Evolutionary conservation across 2,113 vertebrate species (phyloP), one percentile per base, ranked within the genome.

Genomic region (Mixornis gularis): DNA sequence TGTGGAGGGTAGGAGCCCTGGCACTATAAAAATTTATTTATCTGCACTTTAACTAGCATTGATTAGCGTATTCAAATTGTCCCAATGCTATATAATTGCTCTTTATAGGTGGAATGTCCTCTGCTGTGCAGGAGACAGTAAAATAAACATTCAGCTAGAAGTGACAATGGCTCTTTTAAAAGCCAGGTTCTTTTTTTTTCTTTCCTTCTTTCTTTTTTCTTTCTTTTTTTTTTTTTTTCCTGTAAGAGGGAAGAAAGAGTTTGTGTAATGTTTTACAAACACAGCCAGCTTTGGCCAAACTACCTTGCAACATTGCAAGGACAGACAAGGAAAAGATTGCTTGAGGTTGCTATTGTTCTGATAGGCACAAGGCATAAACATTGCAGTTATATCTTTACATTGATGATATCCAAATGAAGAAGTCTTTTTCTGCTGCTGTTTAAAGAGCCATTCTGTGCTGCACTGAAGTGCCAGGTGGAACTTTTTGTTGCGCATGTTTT

Each of bases 1-100:
- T 74, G 38, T 43, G 81, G 96, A 96, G 80, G 68, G 58, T 95
- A 95, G 93, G 74, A 96, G 94, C 44, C 79, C 88, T 90, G 71
- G 94, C 91, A 85, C 87, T 85, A 92, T 96, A 94, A 94, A 96
- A 94, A 87, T 93, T 96, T 97, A 95, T 97, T 97, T 97, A 97
- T 97, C 94, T 95, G 56, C 7, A 7, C 73, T 90, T 94, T 96
- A 97, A 96, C 94, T 84, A 92, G 90, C 96, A 95, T 94, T 97
- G 97, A 97, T 97, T 97, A 94, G 95, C 88, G 93, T 93, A 97
- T 97, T 97, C 97, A 97, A 80, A 97, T 96, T 94, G 85, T 92
- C 87, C 89, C 92, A 49, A 84, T 19, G 80, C 87, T 93, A 80
- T 91, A n/a, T 93, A 97, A 95, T 98, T 94, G 85, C 85, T 95